These are phyloP conservation scores for Noctua janthina DNA, from an alignment of 2,888 invertebrate genomes.

Conservation along the genomic window DNA sequence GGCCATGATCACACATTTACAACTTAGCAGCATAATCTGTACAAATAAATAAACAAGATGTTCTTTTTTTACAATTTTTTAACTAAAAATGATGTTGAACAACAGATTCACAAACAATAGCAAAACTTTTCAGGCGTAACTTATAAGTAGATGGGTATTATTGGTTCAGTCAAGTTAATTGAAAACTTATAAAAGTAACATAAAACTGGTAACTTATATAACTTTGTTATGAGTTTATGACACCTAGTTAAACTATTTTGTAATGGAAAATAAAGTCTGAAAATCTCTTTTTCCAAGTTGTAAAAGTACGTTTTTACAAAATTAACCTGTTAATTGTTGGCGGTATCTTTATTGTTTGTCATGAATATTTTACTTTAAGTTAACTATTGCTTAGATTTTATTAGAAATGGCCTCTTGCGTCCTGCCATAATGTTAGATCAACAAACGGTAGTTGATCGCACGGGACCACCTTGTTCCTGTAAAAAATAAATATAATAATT, in stretches of 20 bases:
- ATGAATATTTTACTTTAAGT: conserved; percentile 18
- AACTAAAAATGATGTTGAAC: conserved; percentile 1
- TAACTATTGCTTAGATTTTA: conserved; percentile 33
- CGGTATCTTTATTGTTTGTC: conserved; percentile 13
- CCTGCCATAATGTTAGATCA: conserved; percentile 89
- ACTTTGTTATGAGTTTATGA: conserved; percentile 14
- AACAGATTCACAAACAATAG: neutral
- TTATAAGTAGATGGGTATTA: neutral
- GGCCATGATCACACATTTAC: conserved; percentile 59
- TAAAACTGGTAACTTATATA: conserved; percentile 22
- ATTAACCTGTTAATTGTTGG: neutral
- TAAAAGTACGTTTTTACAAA: conserved; percentile 9
- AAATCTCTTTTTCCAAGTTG: conserved; percentile 1
- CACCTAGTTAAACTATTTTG: conserved; percentile 20
- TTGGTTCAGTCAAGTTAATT: conserved; percentile 18
- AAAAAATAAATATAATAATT: conserved; percentile 53
- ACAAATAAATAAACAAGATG: conserved; percentile 53
- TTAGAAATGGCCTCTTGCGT: conserved; percentile 72
- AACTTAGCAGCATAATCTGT: conserved; percentile 59
- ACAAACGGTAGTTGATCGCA: conserved; percentile 87
- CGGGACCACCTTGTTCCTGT: conserved; percentile 89
- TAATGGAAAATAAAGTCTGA: neutral
- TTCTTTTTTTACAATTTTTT: neutral
- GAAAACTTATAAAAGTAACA: conserved; percentile 22
- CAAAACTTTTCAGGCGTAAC: neutral